Percentiles rank a stretch among this genome's conserved stretches.
Evolutionary conservation across 2,888 invertebrate species (phyloP).

Genomic region (Nymphalis c-album): DNA sequence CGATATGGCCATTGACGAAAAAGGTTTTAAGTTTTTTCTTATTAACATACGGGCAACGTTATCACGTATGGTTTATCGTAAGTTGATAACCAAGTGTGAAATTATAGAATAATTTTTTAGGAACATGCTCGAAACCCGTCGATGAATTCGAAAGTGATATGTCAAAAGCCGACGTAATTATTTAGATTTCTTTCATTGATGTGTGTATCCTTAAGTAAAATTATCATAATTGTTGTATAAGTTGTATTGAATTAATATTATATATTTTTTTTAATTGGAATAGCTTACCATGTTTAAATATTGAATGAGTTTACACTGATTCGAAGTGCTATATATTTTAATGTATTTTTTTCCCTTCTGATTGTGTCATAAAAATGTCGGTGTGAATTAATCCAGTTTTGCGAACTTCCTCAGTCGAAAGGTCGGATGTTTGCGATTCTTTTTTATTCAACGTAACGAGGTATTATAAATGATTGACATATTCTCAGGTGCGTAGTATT

Average conservation of each 20-base stretch:
- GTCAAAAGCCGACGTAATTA: background rate
- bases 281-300: too few species aligned
- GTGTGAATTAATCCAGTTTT: too few species aligned
- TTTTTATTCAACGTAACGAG: background rate
- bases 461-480: background rate
- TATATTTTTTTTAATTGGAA: background rate
- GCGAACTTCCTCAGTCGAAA: too few species aligned
- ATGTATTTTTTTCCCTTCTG: too few species aligned
- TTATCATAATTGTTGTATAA: background rate
- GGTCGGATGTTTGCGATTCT: too few species aligned
- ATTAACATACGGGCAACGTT: too few species aligned
- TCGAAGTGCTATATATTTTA: too few species aligned
- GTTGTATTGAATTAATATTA: background rate
- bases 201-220: background rate
- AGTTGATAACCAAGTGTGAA: background rate
- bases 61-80: too few species aligned
- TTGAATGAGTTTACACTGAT: too few species aligned
- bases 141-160: background rate
- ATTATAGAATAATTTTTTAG: background rate
- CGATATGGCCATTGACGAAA: constrained; percentile 3
- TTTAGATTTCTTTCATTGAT: background rate
- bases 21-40: constrained; percentile 1
- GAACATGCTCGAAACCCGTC: background rate
- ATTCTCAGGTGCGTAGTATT: background rate
- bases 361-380: too few species aligned